Evolutionary conservation across 2,888 invertebrate species (phyloP).

Genomic region (Pheosia gnoma): DNA sequence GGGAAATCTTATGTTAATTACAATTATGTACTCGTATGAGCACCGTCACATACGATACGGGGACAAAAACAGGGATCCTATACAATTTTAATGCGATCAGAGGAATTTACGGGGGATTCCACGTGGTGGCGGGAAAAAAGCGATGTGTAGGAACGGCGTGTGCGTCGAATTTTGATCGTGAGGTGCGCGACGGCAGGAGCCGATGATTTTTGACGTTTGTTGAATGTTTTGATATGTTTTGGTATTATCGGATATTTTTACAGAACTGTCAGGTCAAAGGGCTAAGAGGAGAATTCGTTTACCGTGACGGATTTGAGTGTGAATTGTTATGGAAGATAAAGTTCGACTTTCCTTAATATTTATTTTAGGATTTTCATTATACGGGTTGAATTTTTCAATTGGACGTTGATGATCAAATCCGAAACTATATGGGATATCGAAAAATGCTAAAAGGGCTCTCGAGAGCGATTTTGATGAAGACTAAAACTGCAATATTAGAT

Average conservation of each 20-base stretch:
- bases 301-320: too few species aligned
- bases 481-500: too few species aligned
- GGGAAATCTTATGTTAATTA: slow-evolving; percentile 81
- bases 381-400: too few species aligned
- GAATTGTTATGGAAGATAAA: too few species aligned
- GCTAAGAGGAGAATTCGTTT: too few species aligned
- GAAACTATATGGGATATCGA: too few species aligned
- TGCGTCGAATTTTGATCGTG: slow-evolving; percentile 65
- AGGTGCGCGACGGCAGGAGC: slow-evolving; percentile 5
- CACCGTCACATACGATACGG: slow-evolving; percentile 58
- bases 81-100: slow-evolving; percentile 79
- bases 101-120: slow-evolving; percentile 78
- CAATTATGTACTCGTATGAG: slow-evolving; percentile 51
- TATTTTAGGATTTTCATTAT: too few species aligned
- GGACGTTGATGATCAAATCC: too few species aligned
- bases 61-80: slow-evolving; percentile 69
- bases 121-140: slow-evolving; percentile 55
- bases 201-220: neutral
- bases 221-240: slow-evolving; percentile 5
- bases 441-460: too few species aligned
- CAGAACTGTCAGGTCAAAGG: too few species aligned
- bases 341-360: too few species aligned
- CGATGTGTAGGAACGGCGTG: slow-evolving; percentile 54
- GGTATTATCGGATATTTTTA: neutral
- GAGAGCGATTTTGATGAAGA: too few species aligned